Evolutionary conservation across 2,888 invertebrate genomes (phyloP), one percentile per base, ranked within the genome.

Genomic region (Chydorus sphaericus): DNA sequence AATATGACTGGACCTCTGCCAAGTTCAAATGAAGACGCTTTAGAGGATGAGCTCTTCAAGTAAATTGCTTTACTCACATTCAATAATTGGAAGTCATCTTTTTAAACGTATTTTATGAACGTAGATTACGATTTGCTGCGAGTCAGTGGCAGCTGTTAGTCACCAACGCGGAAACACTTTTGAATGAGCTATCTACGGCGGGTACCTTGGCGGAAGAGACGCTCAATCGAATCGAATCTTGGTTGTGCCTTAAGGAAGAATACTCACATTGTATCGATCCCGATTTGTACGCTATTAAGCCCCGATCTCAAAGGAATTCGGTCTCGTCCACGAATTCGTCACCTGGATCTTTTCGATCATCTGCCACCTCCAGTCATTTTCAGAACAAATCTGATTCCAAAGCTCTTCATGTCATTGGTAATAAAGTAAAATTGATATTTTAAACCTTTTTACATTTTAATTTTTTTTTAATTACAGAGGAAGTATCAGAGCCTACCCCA

Each of bases 191-290:
- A 44, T 74, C 85, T 51, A 75, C 78, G 16, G 82, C 79, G 38
- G 82, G 82, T 64, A 75, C 78, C n/a, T 67, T 88, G 56, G 77
- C 80, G 11, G 81, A 82, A 55, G 71, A 77, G 58, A 85, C 86
- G 66, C 77, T 82, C 61, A 83, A 83, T 64, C 85, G 85, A 70
- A 80, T 82, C 48, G 78, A 84, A 65, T 83, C 85, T 62, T 89
- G 89, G 89, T 71, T 89, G 18, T 85, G 83, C 64, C 71, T 87
- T 59, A 88, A 88, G 66, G 86, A 87, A 62, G 89, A 89, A 69
- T 88, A 86, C 69, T 86, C 88, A 68, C 87, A 88, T 66, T 87
- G 87, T 66, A 75, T 84, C 49, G 78, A 77, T 59, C 73, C 70
- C 60, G 80, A 80, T 29, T 26, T 56, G 10, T 52, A 31, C 11